A percentile compares a stretch with the other conserved stretches of the same genome.
These are phyloP conservation scores for Drosophila formosana DNA, from an alignment of 2,888 invertebrate species.

Conservation along the genomic window DNA sequence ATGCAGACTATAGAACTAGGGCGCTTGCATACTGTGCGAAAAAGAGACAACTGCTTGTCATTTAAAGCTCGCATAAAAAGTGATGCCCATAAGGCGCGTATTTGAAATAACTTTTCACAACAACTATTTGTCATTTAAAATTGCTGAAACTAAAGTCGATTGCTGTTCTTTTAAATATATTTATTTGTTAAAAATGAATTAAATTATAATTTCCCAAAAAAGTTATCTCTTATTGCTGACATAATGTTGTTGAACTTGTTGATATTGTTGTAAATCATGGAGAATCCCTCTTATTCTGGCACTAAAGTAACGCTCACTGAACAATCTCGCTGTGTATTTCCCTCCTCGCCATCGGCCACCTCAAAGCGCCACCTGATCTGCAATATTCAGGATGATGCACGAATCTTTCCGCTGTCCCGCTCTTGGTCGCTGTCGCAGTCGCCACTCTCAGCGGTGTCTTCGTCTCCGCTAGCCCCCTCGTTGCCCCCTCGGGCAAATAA, in stretches of 20 bases:
- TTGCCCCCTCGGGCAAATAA: slow-evolving; percentile 67
- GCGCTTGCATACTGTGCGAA: not conserved
- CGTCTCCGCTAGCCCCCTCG: slow-evolving; percentile 57
- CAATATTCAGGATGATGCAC: slow-evolving; percentile 79
- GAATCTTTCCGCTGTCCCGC: slow-evolving; percentile 81
- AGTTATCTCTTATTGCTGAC: slow-evolving; percentile 4
- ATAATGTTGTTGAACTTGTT: not conserved
- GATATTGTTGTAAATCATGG: slow-evolving; percentile 4
- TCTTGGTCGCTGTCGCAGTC: slow-evolving; percentile 83
- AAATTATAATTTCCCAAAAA: slow-evolving; percentile 12
- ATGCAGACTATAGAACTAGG: too few species aligned
- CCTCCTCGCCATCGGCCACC: slow-evolving; percentile 3
- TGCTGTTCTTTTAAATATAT: not conserved
- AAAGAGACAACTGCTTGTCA: slow-evolving; percentile 12
- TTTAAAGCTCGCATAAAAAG: not conserved
- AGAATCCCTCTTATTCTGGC: slow-evolving; percentile 23
- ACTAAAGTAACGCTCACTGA: slow-evolving; percentile 36
- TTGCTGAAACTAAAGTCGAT: not conserved
- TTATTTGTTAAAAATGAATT: slow-evolving; percentile 6
- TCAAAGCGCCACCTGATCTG: slow-evolving; percentile 78
- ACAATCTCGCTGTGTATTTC: slow-evolving; percentile 23
- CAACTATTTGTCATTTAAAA: not conserved
- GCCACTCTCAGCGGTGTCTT: slow-evolving; percentile 76
- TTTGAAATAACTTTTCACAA: slow-evolving; percentile 15
- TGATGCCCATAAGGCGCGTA: slow-evolving; percentile 44